These are phyloP conservation scores for Drosophila bipectinata DNA, from an alignment of 1,140 invertebrate species.

Conservation along the genomic window DNA sequence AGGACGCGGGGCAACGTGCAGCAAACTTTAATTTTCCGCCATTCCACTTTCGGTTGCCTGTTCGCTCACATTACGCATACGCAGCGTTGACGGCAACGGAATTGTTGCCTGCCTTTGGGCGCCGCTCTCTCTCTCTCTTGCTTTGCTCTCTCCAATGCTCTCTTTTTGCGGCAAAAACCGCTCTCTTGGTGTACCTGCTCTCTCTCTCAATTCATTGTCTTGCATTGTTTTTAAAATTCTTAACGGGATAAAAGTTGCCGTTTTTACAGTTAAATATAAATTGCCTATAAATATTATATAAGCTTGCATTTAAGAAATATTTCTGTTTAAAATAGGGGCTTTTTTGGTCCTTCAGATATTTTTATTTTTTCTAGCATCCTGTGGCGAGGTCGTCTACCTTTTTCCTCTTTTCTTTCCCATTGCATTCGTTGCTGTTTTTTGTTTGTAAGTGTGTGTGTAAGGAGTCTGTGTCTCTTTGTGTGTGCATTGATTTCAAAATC, in stretches of 20 bases:
- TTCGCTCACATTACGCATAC: slow-evolving; percentile 75
- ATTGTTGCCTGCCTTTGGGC: slow-evolving; percentile 64
- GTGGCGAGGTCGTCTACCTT: slow-evolving; percentile 69
- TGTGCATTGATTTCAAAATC: slow-evolving; percentile 24
- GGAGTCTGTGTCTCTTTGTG: slow-evolving; percentile 1
- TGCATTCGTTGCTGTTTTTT: slow-evolving; percentile 7
- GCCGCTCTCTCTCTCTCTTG: slow-evolving; percentile 17
- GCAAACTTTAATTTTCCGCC: slow-evolving; percentile 69
- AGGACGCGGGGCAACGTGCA: slow-evolving; percentile 8
- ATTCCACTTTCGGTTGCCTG: slow-evolving; percentile 62
- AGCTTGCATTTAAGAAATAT: background rate
- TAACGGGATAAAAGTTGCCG: slow-evolving; percentile 4
- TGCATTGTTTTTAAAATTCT: slow-evolving; percentile 51
- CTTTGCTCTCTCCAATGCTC: background rate
- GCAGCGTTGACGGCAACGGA: slow-evolving; percentile 48
- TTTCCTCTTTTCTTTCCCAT: slow-evolving; percentile 24
- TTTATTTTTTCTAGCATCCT: slow-evolving; percentile 33
- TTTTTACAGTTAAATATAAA: slow-evolving; percentile 1
- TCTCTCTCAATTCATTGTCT: slow-evolving; percentile 21
- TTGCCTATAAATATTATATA: slow-evolving; percentile 24
- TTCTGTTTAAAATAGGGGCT: too few relatives aligned
- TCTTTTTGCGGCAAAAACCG: slow-evolving; percentile 1
- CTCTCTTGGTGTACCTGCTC: slow-evolving; percentile 38
- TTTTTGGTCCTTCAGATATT: background rate
- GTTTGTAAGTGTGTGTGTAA: slow-evolving; percentile 14